Conservation (phyloP, 2,113 vertebrate species). For the Puffinus mauretanicus region DNA sequence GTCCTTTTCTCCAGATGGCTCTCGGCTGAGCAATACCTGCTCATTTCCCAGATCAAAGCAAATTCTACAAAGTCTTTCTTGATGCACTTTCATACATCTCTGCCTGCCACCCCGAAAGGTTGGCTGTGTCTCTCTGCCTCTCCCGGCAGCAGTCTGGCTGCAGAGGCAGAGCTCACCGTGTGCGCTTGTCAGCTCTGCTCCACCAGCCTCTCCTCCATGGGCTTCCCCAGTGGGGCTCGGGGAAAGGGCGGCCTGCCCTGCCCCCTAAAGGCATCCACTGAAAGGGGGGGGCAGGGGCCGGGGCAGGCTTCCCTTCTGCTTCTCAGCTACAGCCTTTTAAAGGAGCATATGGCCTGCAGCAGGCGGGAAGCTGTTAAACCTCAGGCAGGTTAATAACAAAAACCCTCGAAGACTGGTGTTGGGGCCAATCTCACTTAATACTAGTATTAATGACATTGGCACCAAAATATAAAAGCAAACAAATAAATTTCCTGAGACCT, state of each 20-base stretch:
- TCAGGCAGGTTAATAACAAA: not conserved
- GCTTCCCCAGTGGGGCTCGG: not conserved
- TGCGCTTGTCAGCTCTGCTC: not conserved
- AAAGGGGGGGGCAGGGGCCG: not conserved
- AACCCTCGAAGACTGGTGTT: not conserved
- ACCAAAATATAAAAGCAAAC: not conserved
- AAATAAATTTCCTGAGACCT: not conserved
- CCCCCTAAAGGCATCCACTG: not conserved
- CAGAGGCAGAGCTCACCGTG: not conserved
- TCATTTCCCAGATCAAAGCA: not conserved
- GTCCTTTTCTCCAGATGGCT: not conserved
- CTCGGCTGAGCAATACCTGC: not conserved
- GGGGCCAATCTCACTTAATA: not conserved
- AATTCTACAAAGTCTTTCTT: not conserved
- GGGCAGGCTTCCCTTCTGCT: not conserved
- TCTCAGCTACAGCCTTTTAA: not conserved
- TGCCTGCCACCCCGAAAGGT: not conserved
- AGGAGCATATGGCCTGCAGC: not conserved
- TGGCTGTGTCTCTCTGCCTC: not conserved
- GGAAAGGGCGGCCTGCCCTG: not conserved
- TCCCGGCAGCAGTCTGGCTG: fast-evolving
- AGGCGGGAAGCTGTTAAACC: not conserved
- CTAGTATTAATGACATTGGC: not conserved
- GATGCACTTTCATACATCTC: not conserved
- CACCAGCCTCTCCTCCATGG: not conserved